Evolutionary conservation across 2,797 vertebrate species (phyloP).

Genomic region (Momotus momota): DNA sequence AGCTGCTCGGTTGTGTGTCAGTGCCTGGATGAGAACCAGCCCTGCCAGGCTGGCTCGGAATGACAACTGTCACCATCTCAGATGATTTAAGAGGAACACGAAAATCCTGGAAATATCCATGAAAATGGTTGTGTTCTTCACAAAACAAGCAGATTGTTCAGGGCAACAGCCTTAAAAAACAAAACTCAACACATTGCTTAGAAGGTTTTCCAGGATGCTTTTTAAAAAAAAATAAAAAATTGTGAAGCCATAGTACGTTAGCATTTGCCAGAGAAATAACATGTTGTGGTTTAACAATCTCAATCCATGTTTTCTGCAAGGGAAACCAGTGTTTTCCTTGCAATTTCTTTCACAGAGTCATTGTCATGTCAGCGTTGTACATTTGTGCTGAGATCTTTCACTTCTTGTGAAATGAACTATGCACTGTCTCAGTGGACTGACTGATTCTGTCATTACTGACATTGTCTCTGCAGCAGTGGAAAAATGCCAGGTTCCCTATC

Average conservation of each 20-base stretch:
- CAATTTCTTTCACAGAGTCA: neutral
- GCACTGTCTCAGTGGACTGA: neutral
- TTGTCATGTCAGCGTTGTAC: neutral
- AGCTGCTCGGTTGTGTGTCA: neutral
- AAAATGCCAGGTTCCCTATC: conserved; percentile 1
- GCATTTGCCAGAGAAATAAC: neutral
- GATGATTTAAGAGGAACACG: neutral
- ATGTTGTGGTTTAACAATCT: neutral
- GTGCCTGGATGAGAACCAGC: neutral
- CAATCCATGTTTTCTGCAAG: neutral
- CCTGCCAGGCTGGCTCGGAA: neutral
- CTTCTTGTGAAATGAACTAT: conserved; percentile 35
- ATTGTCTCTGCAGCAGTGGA: conserved; percentile 43
- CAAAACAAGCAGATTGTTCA: neutral
- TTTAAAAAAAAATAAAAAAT: neutral
- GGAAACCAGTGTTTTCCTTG: neutral
- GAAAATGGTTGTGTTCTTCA: neutral
- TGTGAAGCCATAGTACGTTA: neutral
- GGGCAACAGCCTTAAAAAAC: neutral
- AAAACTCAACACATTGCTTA: neutral
- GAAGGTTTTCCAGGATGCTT: neutral
- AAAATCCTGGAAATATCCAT: conserved; percentile 23
- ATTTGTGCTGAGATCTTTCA: conserved; percentile 21
- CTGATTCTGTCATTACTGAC: conserved; percentile 30
- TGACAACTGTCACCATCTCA: neutral